Evolutionary conservation across 2,113 vertebrate genomes (phyloP).

Genomic region (Chrysochloris asiatica): DNA sequence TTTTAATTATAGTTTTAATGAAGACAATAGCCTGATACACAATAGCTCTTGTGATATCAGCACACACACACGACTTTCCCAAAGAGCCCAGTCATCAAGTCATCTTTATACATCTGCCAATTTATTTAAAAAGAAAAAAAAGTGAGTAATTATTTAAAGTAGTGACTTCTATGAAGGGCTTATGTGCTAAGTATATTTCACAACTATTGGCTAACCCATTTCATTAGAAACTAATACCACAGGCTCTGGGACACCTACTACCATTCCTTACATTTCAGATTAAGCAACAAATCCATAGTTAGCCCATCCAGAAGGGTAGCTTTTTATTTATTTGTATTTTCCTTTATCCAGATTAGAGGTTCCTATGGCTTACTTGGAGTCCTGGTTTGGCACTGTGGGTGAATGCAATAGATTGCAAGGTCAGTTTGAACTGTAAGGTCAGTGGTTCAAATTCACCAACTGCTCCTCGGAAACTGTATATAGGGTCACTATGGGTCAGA

Average conservation of each 20-base stretch:
- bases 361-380: no score
- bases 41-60: conserved; percentile 13
- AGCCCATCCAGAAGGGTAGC: not conserved
- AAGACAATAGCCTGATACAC: not conserved
- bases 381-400: no score
- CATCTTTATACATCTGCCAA: conserved; percentile 40
- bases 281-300: conserved; percentile 52
- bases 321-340: not conserved
- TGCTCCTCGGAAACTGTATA: no score
- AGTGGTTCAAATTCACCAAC: no score
- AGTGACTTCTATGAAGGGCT: not conserved
- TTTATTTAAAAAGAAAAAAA: not conserved
- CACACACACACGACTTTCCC: not conserved
- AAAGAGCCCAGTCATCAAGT: conserved; percentile 60
- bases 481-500: no score
- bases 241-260: not conserved
- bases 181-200: conserved; percentile 14
- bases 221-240: conserved; percentile 43
- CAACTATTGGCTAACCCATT: conserved; percentile 31
- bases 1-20: conserved; percentile 46
- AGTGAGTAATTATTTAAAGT: conserved; percentile 19
- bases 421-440: no score
- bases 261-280: conserved; percentile 34
- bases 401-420: no score
- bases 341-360: not conserved